Evolutionary conservation across 2,797 vertebrate genomes (phyloP).

Genomic region (Aselliscus stoliczkanus): DNA sequence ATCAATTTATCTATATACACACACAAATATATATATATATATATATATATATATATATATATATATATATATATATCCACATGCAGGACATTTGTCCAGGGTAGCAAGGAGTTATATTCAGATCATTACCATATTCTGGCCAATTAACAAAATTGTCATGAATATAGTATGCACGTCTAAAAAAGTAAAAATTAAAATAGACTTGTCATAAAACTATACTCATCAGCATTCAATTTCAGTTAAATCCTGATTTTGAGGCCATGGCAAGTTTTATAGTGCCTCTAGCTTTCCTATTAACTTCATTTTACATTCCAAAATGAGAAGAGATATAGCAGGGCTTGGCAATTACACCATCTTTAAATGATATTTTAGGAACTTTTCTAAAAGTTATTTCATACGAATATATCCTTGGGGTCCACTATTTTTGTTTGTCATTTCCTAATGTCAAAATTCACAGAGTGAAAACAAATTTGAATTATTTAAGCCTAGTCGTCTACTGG

Average conservation of each 20-base stretch:
- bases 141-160: slow-evolving; percentile 49
- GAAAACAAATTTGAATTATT: neutral
- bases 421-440: neutral
- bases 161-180: slow-evolving; percentile 1
- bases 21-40: neutral
- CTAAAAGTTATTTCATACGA: neutral
- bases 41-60: too few relatives aligned
- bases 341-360: neutral
- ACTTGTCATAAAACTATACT: slow-evolving; percentile 37
- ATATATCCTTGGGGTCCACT: neutral
- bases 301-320: slow-evolving; percentile 4
- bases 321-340: neutral
- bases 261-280: neutral
- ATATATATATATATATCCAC: neutral
- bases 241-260: slow-evolving; percentile 35
- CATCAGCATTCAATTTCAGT: slow-evolving; percentile 27
- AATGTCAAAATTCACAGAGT: neutral
- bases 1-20: neutral
- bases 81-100: neutral
- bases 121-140: slow-evolving; percentile 19
- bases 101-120: neutral
- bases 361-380: slow-evolving; percentile 15
- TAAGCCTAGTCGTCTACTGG: neutral
- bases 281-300: neutral
- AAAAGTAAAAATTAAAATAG: slow-evolving; percentile 44